phyloP scores from a whole-genome alignment of 2,113 vertebrate species.

The Prolemur simus region DNA sequence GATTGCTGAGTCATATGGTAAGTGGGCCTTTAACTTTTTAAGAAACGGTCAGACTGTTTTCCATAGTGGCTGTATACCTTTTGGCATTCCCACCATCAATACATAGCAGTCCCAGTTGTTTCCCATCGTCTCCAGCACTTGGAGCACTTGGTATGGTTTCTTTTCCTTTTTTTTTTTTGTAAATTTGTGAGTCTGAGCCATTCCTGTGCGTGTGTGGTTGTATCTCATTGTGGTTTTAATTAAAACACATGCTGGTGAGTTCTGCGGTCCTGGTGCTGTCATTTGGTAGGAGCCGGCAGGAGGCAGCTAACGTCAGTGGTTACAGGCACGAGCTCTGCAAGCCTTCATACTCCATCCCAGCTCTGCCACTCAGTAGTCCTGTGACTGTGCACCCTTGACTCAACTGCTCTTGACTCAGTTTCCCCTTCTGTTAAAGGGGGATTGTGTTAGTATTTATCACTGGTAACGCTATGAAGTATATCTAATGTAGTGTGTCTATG shows the following conservation, averaged over 20 bases:
- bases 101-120: neutral
- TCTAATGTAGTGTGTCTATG: no score
- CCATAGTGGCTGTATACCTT: neutral
- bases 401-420: neutral
- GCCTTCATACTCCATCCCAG: neutral
- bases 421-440: neutral
- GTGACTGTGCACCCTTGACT: neutral
- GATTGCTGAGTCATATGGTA: neutral
- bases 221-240: neutral
- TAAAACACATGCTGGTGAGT: neutral
- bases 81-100: accelerated
- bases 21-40: neutral
- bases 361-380: neutral
- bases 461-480: neutral
- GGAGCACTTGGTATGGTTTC: neutral
- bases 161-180: no score
- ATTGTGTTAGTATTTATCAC: neutral
- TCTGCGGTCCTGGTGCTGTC: neutral
- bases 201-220: neutral
- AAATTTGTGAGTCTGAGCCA: neutral
- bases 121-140: neutral
- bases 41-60: neutral
- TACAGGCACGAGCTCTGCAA: no score
- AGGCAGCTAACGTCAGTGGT: neutral
- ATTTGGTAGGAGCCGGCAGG: neutral